These are phyloP conservation scores for Platichthys stellatus DNA, from an alignment of 2,113 vertebrate genomes.

Conservation along the genomic window DNA sequence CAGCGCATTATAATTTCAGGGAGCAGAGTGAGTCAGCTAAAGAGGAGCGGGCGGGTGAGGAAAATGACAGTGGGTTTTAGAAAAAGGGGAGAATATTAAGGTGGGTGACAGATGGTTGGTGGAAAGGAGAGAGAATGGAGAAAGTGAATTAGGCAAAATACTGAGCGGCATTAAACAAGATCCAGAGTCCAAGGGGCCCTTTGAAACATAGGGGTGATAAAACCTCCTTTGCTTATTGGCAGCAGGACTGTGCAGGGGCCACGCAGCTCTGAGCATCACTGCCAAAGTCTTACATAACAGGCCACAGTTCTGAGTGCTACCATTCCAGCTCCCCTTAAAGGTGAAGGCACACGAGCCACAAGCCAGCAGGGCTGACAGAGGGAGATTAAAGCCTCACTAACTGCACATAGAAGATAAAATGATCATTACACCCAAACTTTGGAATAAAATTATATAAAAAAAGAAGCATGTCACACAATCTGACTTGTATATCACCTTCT, in stretches of 20 bases:
- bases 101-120: slow-evolving; percentile 58
- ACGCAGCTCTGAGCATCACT: slow-evolving; percentile 39
- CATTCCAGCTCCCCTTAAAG: slow-evolving; percentile 39
- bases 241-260: slow-evolving; percentile 46
- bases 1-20: slow-evolving; percentile 56
- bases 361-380: background rate
- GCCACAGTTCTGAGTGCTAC: slow-evolving; percentile 42
- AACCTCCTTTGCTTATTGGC: slow-evolving; percentile 60
- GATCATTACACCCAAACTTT: background rate
- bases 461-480: too few relatives aligned
- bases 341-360: slow-evolving; percentile 34
- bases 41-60: slow-evolving; percentile 18
- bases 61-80: slow-evolving; percentile 24
- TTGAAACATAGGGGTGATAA: slow-evolving; percentile 55
- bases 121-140: slow-evolving; percentile 14
- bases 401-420: background rate
- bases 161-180: slow-evolving; percentile 37
- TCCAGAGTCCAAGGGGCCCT: slow-evolving; percentile 61
- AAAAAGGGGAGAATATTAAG: background rate
- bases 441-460: background rate
- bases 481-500: too few relatives aligned
- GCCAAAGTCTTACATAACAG: slow-evolving; percentile 70
- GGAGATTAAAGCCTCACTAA: too few relatives aligned
- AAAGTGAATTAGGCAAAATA: slow-evolving; percentile 42
- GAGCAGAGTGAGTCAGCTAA: slow-evolving; percentile 61